phyloP scores from a whole-genome alignment of 2,113 vertebrate genomes.

The Danionella cerebrum region DNA sequence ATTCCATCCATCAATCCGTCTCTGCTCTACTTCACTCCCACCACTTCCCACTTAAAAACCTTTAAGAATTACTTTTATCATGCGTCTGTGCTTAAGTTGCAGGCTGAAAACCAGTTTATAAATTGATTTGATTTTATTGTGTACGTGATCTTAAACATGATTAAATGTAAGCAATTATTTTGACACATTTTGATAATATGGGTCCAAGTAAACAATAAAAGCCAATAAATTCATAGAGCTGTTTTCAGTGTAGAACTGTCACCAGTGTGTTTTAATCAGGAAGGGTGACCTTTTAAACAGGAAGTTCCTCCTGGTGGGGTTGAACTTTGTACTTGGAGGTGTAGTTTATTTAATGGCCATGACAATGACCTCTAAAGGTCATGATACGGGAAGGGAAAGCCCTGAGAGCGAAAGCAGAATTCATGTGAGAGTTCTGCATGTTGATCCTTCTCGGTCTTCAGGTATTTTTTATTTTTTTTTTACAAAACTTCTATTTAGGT shows the following conservation, averaged over 20 bases:
- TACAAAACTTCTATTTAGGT: too few species aligned
- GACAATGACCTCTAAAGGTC: constrained; percentile 10
- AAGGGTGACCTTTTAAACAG: constrained; percentile 19
- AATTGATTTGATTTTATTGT: too few species aligned
- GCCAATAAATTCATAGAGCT: constrained; percentile 8
- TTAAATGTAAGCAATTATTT: too few species aligned
- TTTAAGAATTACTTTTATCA: not conserved
- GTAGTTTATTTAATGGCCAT: constrained; percentile 7
- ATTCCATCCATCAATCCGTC: constrained; percentile 11
- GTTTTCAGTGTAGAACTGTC: too few species aligned
- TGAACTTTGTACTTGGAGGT: constrained; percentile 9
- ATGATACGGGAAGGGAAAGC: not conserved
- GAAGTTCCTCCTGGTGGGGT: constrained; percentile 19
- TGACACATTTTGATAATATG: too few species aligned
- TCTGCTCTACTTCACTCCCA: constrained; percentile 12
- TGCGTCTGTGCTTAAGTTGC: too few species aligned
- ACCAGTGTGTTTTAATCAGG: constrained; percentile 2
- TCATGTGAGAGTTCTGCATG: not conserved
- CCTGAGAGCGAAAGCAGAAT: not conserved
- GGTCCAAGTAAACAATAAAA: too few species aligned
- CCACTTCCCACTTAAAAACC: not conserved
- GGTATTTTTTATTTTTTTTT: too few species aligned
- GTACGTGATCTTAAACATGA: too few species aligned
- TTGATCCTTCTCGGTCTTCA: too few species aligned
- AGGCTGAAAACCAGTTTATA: too few species aligned